Evolutionary conservation across 2,113 vertebrate genomes (phyloP), one percentile per base, ranked within the genome.

Genomic region (Hemichromis elongatus): DNA sequence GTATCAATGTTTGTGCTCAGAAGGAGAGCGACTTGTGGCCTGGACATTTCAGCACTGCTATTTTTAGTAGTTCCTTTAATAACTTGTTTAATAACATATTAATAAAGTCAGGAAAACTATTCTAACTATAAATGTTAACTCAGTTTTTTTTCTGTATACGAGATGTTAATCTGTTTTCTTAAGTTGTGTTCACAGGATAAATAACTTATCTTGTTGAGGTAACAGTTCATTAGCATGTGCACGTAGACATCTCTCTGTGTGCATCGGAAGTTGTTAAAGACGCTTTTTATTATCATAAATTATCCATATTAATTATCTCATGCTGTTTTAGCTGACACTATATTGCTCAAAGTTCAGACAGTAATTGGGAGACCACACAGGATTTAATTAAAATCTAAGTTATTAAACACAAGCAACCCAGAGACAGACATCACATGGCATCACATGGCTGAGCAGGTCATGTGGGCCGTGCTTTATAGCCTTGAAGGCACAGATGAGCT

Each of bases 141-240:
- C 37, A 1, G 59, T 37, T 37, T 37, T 28, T 40, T 63, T 37
- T 28, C 5, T 73, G 24, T 3, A 19, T 0, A 47, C 9, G 47
- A 47, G 24, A 50, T 0, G 26, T 0, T 12, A 0, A 47, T 50
- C 21, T 28, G 42, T 50, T 73, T 24, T 24, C 9, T 73, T 3
- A 1, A 75, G 42, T 50, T 73, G 16, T 50, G 68, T 30, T 21
- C 33, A 66, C 11, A 21, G n/a, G n/a, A n/a, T n/a, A n/a, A n/a
- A n/a, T n/a, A n/a, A n/a, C 24, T 50, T 4, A 50, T 30, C 16
- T 12, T n/a, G 42, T 75, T 50, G 45, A 50, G 45, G 5, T 30
- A 75, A 30, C 26, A 30, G 42, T 75, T 73, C 9, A 28, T 50
- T 3, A 50, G 50, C 42, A 10, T 70, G 0, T 16, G n/a, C 63